Base-by-base conservation (phyloP, 2,797 vertebrate genomes). In the Leptodactylus fallax region DNA sequence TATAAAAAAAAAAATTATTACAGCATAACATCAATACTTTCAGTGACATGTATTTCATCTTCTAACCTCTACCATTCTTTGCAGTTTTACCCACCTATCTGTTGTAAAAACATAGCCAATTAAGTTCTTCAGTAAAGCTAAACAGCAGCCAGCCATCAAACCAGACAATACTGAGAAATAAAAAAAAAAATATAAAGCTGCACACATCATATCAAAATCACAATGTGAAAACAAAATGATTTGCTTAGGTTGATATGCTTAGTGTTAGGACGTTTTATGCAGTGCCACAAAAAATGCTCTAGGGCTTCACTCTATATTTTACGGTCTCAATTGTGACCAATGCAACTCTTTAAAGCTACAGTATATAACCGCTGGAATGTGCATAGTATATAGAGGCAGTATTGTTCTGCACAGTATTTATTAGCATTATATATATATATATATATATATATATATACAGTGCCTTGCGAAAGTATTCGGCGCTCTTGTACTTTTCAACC, bases 71-170 rank as follows among this genome's bases (percentile, higher is more conserved):
- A 47, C 16, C 0, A 49, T 3, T 12, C 21, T 72, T 3, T 72
- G 9, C 9, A 47, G 8, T 49, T 25, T 25, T 76, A 85, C 83
- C 13, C 45, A 96, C 95, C 55, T 87, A 87, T 96, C 94, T 0
- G 45, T 91, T 25, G 94, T 95, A 87, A 95, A 95, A 91, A 95
- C 90, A 45, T 92, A 95, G 76, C 91, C 93, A 21, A 94, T 91
- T 63, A 93, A 87, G 0, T 92, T 55, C 88, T 92, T 94, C 0
- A 94, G 25, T 55, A 90, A 86, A 9, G 88, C 92, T 90, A 95
- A 69, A 16, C 94, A 65, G 0, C 84, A 51, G 45, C 92, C 87
- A 65, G 93, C 82, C 13, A 92, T 79, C 12, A 94, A 89, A 0
- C 92, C 91, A 0, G 91, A 87, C 58, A 92, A 25, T 17, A 74